These are phyloP conservation scores for Tylochromis polylepis DNA, from an alignment of 2,113 vertebrate genomes.

Conservation along the genomic window DNA sequence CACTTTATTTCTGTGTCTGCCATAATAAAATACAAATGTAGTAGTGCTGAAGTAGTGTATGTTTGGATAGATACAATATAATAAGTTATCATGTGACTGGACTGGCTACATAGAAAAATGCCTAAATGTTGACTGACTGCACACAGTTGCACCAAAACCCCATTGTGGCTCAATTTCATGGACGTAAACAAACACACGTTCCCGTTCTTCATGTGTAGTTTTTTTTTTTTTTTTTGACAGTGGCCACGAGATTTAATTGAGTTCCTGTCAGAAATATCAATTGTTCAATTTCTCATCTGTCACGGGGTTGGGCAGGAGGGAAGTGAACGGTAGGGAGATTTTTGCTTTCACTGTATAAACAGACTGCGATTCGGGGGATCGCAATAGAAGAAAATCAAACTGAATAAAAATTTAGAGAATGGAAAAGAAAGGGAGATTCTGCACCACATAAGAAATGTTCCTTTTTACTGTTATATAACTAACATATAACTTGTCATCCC, in stretches of 20 bases:
- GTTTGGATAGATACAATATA: not conserved
- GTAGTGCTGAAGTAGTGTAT: not conserved
- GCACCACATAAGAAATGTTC: not conserved
- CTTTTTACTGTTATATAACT: not conserved
- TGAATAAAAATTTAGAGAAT: not conserved
- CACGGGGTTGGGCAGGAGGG: not conserved
- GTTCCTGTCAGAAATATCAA: conserved; percentile 58
- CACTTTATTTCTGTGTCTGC: not conserved
- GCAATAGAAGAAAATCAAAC: not conserved
- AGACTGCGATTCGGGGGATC: not conserved
- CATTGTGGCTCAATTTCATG: not conserved
- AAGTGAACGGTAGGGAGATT: not conserved
- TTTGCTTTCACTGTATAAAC: not conserved
- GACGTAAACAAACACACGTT: not conserved
- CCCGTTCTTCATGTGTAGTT: not conserved
- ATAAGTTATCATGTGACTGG: not conserved
- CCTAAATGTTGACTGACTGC: not conserved
- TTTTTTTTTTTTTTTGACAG: conserved; percentile 2
- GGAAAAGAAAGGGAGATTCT: not conserved
- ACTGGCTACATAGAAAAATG: not conserved
- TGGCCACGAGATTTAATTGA: conserved; percentile 48
- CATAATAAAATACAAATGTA: not conserved
- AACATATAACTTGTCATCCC: not conserved
- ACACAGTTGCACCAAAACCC: not conserved
- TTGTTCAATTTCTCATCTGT: conserved; percentile 57